phyloP scores from a whole-genome alignment of 2,888 invertebrate species.

The Coecobrya sp. region DNA sequence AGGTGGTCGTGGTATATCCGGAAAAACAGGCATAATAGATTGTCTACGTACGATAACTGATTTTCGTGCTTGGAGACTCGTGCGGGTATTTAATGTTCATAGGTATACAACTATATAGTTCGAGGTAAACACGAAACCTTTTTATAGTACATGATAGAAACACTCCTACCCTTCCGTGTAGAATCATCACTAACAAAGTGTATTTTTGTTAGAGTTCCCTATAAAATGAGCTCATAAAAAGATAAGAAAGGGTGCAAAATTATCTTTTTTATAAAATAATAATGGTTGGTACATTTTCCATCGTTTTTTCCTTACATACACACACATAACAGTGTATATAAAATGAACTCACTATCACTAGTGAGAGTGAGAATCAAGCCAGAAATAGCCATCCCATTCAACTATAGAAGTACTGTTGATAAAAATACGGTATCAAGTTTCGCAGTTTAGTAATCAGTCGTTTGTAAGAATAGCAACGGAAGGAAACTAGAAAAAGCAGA shows the following conservation, averaged over 20 bases:
- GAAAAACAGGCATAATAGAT: slow-evolving; percentile 34
- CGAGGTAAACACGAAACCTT: no score
- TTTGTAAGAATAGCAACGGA: not conserved
- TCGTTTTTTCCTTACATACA: not conserved
- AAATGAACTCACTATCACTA: no score
- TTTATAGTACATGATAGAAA: not conserved
- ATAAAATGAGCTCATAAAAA: slow-evolving; percentile 50
- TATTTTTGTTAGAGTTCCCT: not conserved
- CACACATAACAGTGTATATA: no score
- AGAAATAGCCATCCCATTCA: not conserved
- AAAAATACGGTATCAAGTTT: slow-evolving; percentile 4
- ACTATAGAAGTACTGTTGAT: not conserved
- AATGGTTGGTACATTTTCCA: not conserved
- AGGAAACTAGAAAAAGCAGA: not conserved
- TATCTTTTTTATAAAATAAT: slow-evolving; percentile 8
- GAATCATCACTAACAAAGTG: slow-evolving; percentile 13
- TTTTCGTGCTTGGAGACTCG: slow-evolving; percentile 17
- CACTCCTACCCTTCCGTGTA: not conserved
- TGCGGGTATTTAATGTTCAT: not conserved
- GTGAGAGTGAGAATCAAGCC: no score
- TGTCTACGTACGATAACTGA: not conserved
- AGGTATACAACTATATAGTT: not conserved
- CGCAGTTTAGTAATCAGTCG: slow-evolving; percentile 2
- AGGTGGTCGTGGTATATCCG: slow-evolving; percentile 2
- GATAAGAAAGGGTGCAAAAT: slow-evolving; percentile 20